Base-by-base conservation (phyloP, 1,140 invertebrate species). In the Drosophila nigrodunni region DNA sequence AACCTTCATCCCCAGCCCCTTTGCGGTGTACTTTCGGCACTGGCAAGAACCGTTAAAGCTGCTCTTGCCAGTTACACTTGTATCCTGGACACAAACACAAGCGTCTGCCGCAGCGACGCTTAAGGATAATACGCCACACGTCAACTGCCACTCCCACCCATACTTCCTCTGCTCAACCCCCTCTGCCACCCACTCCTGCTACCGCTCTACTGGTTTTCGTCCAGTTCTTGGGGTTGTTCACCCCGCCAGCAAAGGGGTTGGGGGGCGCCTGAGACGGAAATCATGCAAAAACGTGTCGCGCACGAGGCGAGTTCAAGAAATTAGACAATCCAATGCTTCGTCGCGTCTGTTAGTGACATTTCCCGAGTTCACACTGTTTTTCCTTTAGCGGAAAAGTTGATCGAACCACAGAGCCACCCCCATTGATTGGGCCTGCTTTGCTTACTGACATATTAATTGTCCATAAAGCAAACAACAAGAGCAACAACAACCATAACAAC, bases 101-200 rank as follows among this genome's bases (percentile, higher is more conserved):
- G 47, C 82, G 85, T 9, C 68, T 77, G 82, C 69, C 76, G 30
- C 61, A 77, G 74, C 85, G 80, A 52, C 85, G 82, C 64, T 87
- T 74, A 87, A 87, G 85, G 82, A 87, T 87, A 87, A 87, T 87
- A 74, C 82, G 85, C 68, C 82, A 60, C 85, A 87, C 80, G 80
- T 67, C 81, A 37, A 54, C 50, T 54, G 8, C 76, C 52, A 1
- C 30, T 9, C n/a, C 10, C 25, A 30, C 25, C 25, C 25, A 30
- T 5, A 30, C 25, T 30, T 2, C 18, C 2, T 2, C 18, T 21
- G 18, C 18, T 21, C 18, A 21, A 1, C 18, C 25, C 25, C 25
- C 25, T 30, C 25, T 6, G 2, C 25, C 25, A 6, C 25, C 25
- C 25, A 30, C 25, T 30, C 25, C 25, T 6, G 4, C 5, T n/a